Evolutionary conservation across 2,113 vertebrate species (phyloP).

Genomic region (Prolemur simus): DNA sequence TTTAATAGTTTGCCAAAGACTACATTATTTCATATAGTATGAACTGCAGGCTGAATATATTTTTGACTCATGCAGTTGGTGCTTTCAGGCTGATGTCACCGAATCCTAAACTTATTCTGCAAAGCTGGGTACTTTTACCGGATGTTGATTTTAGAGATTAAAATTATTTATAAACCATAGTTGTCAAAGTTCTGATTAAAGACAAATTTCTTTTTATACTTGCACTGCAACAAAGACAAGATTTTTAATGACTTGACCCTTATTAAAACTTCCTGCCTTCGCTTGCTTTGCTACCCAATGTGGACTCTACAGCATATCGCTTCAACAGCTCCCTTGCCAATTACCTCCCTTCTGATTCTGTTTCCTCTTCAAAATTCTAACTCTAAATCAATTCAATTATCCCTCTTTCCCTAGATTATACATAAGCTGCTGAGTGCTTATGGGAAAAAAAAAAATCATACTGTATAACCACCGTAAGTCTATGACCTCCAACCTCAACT

Average conservation of each 20-base stretch:
- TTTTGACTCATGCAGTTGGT: neutral
- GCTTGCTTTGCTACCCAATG: neutral
- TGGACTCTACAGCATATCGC: neutral
- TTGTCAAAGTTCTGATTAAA: neutral
- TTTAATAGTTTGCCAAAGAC: neutral
- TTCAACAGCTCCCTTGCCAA: neutral
- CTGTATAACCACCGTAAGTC: neutral
- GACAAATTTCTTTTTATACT: neutral
- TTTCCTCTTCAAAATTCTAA: neutral
- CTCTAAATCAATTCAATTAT: neutral
- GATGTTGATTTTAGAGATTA: neutral
- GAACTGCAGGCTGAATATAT: neutral
- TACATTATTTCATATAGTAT: neutral
- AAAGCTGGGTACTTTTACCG: neutral
- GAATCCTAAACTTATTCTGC: neutral
- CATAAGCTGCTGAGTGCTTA: neutral
- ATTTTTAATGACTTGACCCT: neutral
- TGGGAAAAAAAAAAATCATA: neutral
- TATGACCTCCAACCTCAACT: neutral
- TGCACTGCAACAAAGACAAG: neutral
- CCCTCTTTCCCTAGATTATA: neutral
- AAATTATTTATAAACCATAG: slow-evolving; percentile 7
- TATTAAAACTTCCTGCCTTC: neutral
- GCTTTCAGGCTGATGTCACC: neutral
- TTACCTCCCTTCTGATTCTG: neutral